Evolutionary conservation across 2,888 invertebrate genomes (phyloP).

Genomic region (Pseudeuparius sepicola): DNA sequence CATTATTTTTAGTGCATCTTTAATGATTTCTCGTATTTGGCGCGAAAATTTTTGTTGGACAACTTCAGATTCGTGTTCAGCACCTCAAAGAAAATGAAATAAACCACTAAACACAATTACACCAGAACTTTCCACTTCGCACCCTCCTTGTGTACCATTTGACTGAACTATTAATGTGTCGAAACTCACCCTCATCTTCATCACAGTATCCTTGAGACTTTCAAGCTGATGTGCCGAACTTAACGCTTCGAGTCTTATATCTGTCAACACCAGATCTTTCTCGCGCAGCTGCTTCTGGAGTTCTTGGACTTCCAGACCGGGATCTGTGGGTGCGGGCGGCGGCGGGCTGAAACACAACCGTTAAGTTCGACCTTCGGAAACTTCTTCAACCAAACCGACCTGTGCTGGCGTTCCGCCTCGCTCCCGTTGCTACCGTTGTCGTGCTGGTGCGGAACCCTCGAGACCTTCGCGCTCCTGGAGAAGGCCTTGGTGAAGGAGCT

Average conservation of each 20-base stretch:
- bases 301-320: constrained; percentile 60
- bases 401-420: constrained; percentile 19
- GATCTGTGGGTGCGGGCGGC: constrained; percentile 36
- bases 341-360: constrained; percentile 33
- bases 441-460: too few species aligned
- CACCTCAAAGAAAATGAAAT: too few species aligned
- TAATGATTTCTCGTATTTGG: too few species aligned
- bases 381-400: too few species aligned
- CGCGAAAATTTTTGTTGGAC: too few species aligned
- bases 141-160: too few species aligned
- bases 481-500: constrained; percentile 98
- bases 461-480: constrained; percentile 71
- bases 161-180: too few species aligned
- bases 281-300: constrained; percentile 88
- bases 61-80: too few species aligned
- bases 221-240: constrained; percentile 96
- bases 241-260: constrained; percentile 90
- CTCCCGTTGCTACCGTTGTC: constrained; percentile 26
- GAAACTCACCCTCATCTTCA: constrained; percentile 88
- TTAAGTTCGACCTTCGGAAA: too few species aligned
- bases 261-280: constrained; percentile 92
- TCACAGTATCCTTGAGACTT: constrained; percentile 88
- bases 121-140: too few species aligned
- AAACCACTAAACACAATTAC: too few species aligned
- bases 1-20: too few species aligned